Conservation (phyloP, 2,113 vertebrate species). For the Scalopus aquaticus region DNA sequence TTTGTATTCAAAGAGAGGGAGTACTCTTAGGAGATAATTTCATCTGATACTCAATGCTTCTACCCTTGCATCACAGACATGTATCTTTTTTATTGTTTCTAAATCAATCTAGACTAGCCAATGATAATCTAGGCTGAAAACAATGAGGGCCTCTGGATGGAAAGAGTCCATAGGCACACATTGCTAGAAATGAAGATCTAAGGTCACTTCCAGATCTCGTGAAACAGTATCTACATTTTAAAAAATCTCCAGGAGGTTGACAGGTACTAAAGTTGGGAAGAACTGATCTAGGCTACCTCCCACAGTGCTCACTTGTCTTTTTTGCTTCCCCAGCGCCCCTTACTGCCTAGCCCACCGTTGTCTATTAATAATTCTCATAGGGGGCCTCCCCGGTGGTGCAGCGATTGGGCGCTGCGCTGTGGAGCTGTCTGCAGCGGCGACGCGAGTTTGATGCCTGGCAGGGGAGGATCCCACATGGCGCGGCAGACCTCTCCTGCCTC, state of each 20-base stretch:
- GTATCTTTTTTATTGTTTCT: not conserved
- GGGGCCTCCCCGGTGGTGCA: no score
- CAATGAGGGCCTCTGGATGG: not conserved
- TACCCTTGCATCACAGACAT: not conserved
- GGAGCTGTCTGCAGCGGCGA: no score
- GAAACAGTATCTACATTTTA: not conserved
- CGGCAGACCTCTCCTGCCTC: no score
- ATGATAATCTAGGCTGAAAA: accelerated
- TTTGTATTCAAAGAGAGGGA: not conserved
- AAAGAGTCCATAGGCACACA: not conserved
- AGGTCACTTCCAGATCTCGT: not conserved
- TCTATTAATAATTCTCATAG: not conserved
- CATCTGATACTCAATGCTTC: not conserved
- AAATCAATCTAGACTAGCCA: no score
- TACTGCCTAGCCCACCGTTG: not conserved
- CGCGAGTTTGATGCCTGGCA: no score
- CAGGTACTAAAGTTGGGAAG: not conserved
- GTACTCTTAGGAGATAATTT: not conserved
- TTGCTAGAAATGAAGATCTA: not conserved
- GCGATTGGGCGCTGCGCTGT: no score
- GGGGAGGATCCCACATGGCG: no score
- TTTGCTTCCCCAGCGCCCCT: no score
- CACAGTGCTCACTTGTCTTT: not conserved
- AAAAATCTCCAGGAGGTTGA: not conserved
- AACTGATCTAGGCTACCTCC: not conserved